These are phyloP conservation scores for Chymomyza fuscimana DNA, from an alignment of 2,888 invertebrate genomes.

Conservation along the genomic window DNA sequence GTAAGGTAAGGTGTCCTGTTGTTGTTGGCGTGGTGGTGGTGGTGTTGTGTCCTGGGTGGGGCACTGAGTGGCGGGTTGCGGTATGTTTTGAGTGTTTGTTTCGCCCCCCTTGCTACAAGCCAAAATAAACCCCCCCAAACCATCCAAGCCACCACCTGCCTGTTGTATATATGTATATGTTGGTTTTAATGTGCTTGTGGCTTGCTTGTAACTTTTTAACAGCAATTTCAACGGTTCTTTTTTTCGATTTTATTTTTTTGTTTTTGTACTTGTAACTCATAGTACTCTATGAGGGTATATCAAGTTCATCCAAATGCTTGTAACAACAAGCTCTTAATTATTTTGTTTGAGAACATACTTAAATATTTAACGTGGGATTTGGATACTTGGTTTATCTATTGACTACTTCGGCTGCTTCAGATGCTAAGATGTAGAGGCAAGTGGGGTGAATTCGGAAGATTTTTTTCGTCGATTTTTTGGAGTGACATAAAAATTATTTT, in stretches of 20 bases:
- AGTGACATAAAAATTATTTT: too few species aligned
- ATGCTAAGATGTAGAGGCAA: too few species aligned
- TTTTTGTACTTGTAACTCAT: neutral
- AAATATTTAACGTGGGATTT: too few species aligned
- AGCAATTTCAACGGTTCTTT: conserved; percentile 1
- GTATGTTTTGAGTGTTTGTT: conserved; percentile 31
- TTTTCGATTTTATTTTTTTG: neutral
- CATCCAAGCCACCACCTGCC: conserved; percentile 7
- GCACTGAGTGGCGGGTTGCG: conserved; percentile 11
- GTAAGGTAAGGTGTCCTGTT: neutral
- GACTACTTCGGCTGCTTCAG: too few species aligned
- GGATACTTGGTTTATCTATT: too few species aligned
- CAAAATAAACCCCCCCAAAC: neutral
- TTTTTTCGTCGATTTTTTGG: too few species aligned
- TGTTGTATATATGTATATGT: neutral
- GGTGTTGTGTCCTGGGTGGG: neutral
- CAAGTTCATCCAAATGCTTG: too few species aligned
- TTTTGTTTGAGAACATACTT: too few species aligned
- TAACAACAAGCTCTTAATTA: too few species aligned
- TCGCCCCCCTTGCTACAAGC: conserved; percentile 5
- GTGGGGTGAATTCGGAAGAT: too few species aligned
- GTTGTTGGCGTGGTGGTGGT: neutral
- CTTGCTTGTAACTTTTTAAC: conserved; percentile 16
- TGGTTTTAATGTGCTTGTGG: conserved; percentile 12
- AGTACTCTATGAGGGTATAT: too few species aligned